phyloP scores from a whole-genome alignment of 2,888 invertebrate species.

The Odontomyia ornata region DNA sequence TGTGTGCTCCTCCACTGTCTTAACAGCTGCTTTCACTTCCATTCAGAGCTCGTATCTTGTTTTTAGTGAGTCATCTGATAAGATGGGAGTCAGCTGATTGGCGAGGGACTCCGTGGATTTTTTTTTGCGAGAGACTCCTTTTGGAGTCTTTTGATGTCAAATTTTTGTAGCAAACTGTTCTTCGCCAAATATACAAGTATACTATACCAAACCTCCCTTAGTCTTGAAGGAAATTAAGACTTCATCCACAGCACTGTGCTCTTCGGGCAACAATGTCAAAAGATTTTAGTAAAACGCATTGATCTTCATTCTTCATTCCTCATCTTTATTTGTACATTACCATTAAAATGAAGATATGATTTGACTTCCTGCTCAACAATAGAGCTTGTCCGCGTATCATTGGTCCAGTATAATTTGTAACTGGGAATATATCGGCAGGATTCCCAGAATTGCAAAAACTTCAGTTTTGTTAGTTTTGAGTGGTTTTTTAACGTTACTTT shows the following conservation, averaged over 20 bases:
- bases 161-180: too few relatives aligned
- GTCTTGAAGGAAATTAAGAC: not conserved
- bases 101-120: too few relatives aligned
- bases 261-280: not conserved
- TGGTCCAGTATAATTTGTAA: not conserved
- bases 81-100: too few relatives aligned
- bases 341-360: not conserved
- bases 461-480: not conserved
- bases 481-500: not conserved
- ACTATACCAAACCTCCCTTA: not conserved
- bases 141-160: too few relatives aligned
- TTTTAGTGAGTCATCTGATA: too few relatives aligned
- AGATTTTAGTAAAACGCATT: not conserved
- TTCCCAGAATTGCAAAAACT: not conserved
- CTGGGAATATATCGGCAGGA: not conserved
- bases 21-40: too few relatives aligned
- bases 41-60: too few relatives aligned
- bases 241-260: not conserved
- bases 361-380: not conserved
- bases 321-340: not conserved
- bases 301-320: not conserved
- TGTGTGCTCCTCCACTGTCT: too few relatives aligned
- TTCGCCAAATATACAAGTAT: too few relatives aligned
- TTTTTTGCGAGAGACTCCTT: too few relatives aligned
- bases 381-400: not conserved